Percentiles rank a stretch among this genome's conserved stretches.
phyloP scores from a whole-genome alignment of 2,888 invertebrate genomes.

The Plebejus argus region DNA sequence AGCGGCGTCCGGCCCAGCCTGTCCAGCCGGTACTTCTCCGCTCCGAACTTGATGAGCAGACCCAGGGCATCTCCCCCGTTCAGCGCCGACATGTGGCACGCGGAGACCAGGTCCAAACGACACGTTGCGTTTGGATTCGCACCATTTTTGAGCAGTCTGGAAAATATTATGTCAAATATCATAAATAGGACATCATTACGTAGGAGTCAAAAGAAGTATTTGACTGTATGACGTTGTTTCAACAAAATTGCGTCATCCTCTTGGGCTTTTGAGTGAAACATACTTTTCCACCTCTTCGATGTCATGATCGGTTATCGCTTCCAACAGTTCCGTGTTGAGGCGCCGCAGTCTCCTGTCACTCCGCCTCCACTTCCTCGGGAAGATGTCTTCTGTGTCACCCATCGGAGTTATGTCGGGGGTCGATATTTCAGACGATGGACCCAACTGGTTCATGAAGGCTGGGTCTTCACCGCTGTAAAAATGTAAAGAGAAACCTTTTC shows the following conservation, averaged over 20 bases:
- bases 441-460: conserved; percentile 42
- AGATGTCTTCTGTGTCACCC: conserved; percentile 46
- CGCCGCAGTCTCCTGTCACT: conserved; percentile 66
- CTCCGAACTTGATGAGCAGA: conserved; percentile 68
- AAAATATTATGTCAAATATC: not conserved
- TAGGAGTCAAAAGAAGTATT: too few relatives aligned
- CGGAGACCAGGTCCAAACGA: conserved; percentile 64
- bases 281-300: conserved; percentile 66
- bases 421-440: conserved; percentile 57
- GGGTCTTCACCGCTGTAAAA: conserved; percentile 30
- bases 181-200: too few relatives aligned
- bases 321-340: conserved; percentile 74
- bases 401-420: conserved; percentile 62
- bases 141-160: conserved; percentile 68
- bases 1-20: conserved; percentile 69
- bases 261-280: conserved; percentile 7
- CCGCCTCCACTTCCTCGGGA: conserved; percentile 60
- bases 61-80: conserved; percentile 62
- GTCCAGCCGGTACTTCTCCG: conserved; percentile 66
- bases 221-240: too few relatives aligned
- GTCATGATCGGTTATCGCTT: conserved; percentile 64
- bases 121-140: conserved; percentile 78
- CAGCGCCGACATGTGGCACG: conserved; percentile 72
- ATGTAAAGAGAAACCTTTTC: too few relatives aligned
- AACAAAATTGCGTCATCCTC: too few relatives aligned